A percentile compares a stretch with the other conserved stretches of the same genome.
Conservation (phyloP, 2,888 invertebrate genomes). For the Parelbella ahira region DNA sequence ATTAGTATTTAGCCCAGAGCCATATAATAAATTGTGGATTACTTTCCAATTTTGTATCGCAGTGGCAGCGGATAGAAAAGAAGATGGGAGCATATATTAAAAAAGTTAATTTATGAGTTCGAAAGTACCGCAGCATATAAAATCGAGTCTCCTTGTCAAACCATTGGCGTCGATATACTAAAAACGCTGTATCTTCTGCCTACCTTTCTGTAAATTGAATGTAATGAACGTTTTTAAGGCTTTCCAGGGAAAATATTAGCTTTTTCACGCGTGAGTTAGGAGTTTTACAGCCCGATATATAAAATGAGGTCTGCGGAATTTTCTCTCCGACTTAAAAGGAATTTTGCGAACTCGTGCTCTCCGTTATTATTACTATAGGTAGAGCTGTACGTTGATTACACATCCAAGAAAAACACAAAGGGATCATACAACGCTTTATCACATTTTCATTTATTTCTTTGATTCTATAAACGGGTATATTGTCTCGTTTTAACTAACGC, state of each 20-base stretch:
- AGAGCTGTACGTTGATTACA: conserved; percentile 15
- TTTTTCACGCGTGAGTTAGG: conserved; percentile 48
- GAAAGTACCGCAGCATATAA: too few species aligned
- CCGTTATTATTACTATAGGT: conserved; percentile 22
- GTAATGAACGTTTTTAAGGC: conserved; percentile 50
- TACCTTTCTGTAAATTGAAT: conserved; percentile 43
- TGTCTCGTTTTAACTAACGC: too few species aligned
- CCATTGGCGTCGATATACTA: conserved; percentile 29
- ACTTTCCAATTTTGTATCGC: too few species aligned
- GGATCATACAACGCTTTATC: not conserved
- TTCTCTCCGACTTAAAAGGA: conserved; percentile 36
- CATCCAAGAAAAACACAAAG: conserved; percentile 15
- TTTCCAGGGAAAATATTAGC: conserved; percentile 49
- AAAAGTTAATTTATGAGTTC: too few species aligned
- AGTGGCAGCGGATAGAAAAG: too few species aligned
- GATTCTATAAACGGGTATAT: too few species aligned
- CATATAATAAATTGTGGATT: too few species aligned
- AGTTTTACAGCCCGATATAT: conserved; percentile 44
- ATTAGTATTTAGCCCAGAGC: too few species aligned
- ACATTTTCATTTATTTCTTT: conserved; percentile 4
- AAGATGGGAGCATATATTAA: too few species aligned
- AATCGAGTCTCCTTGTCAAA: conserved; percentile 8
- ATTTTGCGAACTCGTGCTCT: conserved; percentile 35
- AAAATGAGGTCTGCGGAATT: conserved; percentile 44
- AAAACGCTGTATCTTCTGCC: conserved; percentile 32